These are phyloP conservation scores for Adelges cooleyi DNA, from an alignment of 1,140 invertebrate genomes.

Conservation along the genomic window DNA sequence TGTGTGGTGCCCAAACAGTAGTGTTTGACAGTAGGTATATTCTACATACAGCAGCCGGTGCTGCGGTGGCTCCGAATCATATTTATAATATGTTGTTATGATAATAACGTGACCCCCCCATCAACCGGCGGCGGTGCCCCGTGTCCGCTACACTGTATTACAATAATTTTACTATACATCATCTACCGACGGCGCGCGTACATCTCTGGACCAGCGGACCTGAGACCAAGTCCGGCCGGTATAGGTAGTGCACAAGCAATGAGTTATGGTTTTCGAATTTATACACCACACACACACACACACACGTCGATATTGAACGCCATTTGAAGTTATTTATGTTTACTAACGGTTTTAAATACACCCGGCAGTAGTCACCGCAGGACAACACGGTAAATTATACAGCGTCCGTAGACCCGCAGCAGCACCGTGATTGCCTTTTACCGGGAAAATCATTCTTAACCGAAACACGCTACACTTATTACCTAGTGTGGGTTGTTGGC, in stretches of 20 bases:
- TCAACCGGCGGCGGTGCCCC: not conserved
- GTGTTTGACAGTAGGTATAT: slow-evolving; percentile 8
- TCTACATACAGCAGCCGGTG: too few species aligned
- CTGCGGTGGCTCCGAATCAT: not conserved
- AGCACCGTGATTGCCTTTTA: too few species aligned
- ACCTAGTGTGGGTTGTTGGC: too few species aligned
- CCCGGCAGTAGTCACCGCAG: too few species aligned
- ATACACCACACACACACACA: too few species aligned
- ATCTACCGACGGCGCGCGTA: not conserved
- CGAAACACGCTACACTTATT: too few species aligned
- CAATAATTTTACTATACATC: slow-evolving; percentile 22
- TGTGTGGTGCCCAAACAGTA: slow-evolving; percentile 4
- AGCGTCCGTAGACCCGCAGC: too few species aligned
- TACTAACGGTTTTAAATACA: not conserved
- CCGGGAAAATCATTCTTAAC: too few species aligned
- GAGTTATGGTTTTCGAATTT: slow-evolving; percentile 12
- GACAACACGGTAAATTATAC: too few species aligned
- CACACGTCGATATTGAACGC: slow-evolving; percentile 9
- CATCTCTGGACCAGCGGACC: too few species aligned
- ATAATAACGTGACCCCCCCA: not conserved
- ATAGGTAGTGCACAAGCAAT: not conserved
- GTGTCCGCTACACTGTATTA: not conserved
- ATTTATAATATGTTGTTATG: not conserved
- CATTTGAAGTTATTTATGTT: slow-evolving; percentile 4
- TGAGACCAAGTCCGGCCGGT: too few species aligned